These are phyloP conservation scores for Epinephelus lanceolatus DNA, from an alignment of 2,113 vertebrate species.

Conservation along the genomic window DNA sequence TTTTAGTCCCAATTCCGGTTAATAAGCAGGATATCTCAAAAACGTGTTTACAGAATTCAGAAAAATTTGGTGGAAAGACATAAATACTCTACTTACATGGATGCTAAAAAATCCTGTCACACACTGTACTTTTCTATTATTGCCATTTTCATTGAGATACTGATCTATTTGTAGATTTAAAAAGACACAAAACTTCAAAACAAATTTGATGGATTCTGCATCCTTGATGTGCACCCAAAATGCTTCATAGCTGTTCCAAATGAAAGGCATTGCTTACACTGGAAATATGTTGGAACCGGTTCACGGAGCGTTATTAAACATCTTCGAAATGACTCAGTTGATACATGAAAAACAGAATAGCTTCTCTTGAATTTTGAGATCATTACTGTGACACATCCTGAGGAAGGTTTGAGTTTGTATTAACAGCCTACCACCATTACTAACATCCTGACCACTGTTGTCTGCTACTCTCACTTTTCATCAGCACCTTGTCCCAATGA, in stretches of 20 bases:
- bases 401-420: not conserved
- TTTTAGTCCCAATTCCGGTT: not conserved
- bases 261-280: not conserved
- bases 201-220: not conserved
- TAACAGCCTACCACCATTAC: not conserved
- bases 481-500: not conserved
- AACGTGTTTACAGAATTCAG: not conserved
- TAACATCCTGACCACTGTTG: slow-evolving; percentile 26
- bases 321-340: not conserved
- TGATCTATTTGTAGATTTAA: not conserved
- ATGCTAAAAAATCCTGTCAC: not conserved
- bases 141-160: not conserved
- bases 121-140: not conserved
- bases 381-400: not conserved
- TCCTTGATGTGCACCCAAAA: not conserved
- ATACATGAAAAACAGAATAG: not conserved
- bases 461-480: slow-evolving; percentile 3
- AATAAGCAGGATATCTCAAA: not conserved
- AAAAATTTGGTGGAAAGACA: not conserved
- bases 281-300: not conserved
- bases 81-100: not conserved
- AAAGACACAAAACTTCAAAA: not conserved
- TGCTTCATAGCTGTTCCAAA: not conserved
- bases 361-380: not conserved
- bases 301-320: not conserved